A percentile compares a stretch with the other conserved stretches of the same genome.
phyloP scores from a whole-genome alignment of 2,113 vertebrate genomes.

The Colossoma macropomum region DNA sequence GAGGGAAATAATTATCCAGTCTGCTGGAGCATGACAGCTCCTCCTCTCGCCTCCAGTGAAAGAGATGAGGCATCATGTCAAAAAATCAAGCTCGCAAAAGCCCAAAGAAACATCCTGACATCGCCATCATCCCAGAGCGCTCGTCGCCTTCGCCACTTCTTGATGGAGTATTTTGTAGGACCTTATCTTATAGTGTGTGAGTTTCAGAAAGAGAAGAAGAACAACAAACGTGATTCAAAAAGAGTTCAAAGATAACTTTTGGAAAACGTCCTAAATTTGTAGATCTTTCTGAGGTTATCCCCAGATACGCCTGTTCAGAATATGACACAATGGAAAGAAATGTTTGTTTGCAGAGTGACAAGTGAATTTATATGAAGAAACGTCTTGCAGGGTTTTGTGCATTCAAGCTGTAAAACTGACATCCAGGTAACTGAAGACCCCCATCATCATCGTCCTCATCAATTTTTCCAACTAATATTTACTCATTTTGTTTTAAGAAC shows the following conservation, averaged over 20 bases:
- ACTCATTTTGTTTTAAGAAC: no score
- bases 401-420: no score
- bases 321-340: no score
- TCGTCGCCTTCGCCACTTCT: neutral
- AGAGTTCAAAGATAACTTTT: no score
- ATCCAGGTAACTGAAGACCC: no score
- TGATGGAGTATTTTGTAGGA: constrained; percentile 56
- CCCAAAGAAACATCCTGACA: constrained; percentile 71
- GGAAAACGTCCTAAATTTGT: neutral
- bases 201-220: neutral
- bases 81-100: constrained; percentile 69
- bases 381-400: no score
- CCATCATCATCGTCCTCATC: no score
- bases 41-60: constrained; percentile 71
- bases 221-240: neutral
- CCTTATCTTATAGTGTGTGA: neutral
- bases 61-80: constrained; percentile 78
- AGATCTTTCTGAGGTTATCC: neutral
- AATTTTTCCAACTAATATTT: no score
- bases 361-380: no score
- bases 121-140: constrained; percentile 39
- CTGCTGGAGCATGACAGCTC: constrained; percentile 83
- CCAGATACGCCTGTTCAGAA: neutral
- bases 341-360: no score
- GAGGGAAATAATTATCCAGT: constrained; percentile 84